Base-by-base conservation (phyloP, 1,140 invertebrate species). In the Zaprionus lachaisei region DNA sequence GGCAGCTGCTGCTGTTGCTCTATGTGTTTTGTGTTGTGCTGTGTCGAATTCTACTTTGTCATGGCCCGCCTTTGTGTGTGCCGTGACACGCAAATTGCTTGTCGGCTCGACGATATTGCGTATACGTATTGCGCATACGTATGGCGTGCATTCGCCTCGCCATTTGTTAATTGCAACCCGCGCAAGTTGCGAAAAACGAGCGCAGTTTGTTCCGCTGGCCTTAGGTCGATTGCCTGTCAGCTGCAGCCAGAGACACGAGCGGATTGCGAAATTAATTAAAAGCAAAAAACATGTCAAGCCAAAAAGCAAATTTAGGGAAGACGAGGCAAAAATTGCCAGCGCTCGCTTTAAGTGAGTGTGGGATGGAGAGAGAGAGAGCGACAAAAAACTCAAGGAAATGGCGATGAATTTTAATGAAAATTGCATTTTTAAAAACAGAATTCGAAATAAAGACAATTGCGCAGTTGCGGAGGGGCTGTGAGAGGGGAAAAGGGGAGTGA, bases 391-490 rank as follows among this genome's bases (percentile, higher is more conserved):
- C 54, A 72, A 38, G 44, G 34, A 68, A 75, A 76, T 75, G 67
- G 80, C 83, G 66, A 74, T 84, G 85, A 81, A 89, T 89, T 90
- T 90, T 79, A 89, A 89, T 90, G 85, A 67, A 89, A 90, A 84
- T 90, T 90, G 73, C 87, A 84, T 87, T 89, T 87, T 87, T 83
- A 72, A 79, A 81, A 87, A 68, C 83, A 80, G 77, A 77, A 82
- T 86, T 80, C 64, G 67, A 66, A 87, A 87, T 83, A 89, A 73
- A 77, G 81, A 90, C 65, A 84, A 90, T 84, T 89, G 73, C 79
- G 70, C 41, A 38, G 38, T 5, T 14, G 9, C 37, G 58, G 14
- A 9, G 28, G 7, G 28, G 28, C 5, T 2, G 37, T 1, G 12
- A 14, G 14, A 3, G 34, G 68, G n/a, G 26, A 14, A 9, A 5